phyloP scores from a whole-genome alignment of 2,888 invertebrate species.

The Chorisops tibialis region DNA sequence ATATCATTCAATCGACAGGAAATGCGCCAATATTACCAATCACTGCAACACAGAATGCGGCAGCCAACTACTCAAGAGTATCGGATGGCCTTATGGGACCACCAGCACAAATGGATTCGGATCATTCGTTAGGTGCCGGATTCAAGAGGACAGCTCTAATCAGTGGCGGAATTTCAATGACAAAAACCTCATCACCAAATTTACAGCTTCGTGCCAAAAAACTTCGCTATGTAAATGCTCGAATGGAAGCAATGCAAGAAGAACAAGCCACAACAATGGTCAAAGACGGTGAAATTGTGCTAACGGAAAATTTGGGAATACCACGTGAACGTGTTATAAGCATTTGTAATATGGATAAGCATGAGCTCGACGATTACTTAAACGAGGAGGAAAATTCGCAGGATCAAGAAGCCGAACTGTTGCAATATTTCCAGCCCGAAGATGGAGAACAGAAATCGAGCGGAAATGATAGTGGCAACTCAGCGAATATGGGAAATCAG shows the following conservation, averaged over 20 bases:
- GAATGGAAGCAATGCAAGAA: conserved; percentile 21
- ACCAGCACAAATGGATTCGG: conserved; percentile 47
- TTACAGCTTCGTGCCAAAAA: conserved; percentile 55
- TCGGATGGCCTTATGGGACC: conserved; percentile 46
- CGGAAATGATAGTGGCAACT: not conserved
- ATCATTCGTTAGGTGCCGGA: conserved; percentile 38
- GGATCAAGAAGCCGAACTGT: conserved; percentile 78
- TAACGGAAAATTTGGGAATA: conserved; percentile 53
- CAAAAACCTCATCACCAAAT: conserved; percentile 54
- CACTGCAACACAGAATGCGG: conserved; percentile 27
- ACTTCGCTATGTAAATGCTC: conserved; percentile 50
- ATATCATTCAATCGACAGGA: conserved; percentile 6
- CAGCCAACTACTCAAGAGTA: conserved; percentile 43
- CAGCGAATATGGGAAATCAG: not conserved
- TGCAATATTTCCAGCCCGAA: conserved; percentile 70
- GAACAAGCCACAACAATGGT: conserved; percentile 39
- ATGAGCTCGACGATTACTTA: conserved; percentile 77
- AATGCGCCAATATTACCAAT: not conserved
- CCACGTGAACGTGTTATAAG: conserved; percentile 69
- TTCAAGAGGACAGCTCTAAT: not conserved
- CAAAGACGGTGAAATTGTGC: conserved; percentile 35
- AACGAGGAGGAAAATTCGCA: conserved; percentile 72
- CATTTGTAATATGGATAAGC: conserved; percentile 74
- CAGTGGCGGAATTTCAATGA: not conserved
- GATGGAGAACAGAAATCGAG: conserved; percentile 39